A percentile compares a stretch with the other conserved stretches of the same genome.
phyloP scores from a whole-genome alignment of 2,888 invertebrate species.

The Pristionchus arcanus region DNA sequence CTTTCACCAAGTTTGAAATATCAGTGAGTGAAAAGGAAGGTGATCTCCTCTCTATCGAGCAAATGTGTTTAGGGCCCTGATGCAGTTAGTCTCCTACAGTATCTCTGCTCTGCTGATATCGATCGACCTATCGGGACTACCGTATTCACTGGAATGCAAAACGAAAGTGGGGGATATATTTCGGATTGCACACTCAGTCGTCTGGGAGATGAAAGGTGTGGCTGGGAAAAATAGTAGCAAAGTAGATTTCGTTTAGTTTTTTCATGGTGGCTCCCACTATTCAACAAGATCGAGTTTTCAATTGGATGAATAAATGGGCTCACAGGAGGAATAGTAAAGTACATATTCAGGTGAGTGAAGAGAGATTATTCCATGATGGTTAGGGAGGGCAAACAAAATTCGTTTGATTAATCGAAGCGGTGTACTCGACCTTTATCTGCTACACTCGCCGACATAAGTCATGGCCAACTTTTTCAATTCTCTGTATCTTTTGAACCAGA shows the following conservation, averaged over 20 bases:
- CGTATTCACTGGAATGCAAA: conserved; percentile 98
- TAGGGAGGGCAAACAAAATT: not conserved
- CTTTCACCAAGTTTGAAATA: conserved; percentile 95
- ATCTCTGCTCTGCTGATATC: conserved; percentile 95
- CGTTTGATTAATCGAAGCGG: too few relatives aligned
- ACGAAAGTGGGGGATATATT: conserved; percentile 94
- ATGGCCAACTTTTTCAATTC: too few relatives aligned
- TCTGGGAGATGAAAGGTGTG: conserved; percentile 90
- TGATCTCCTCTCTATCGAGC: too few relatives aligned
- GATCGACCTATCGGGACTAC: conserved; percentile 94
- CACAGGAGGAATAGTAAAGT: conserved; percentile 68
- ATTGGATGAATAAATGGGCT: conserved; percentile 88
- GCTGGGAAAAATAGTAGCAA: not conserved
- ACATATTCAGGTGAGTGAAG: conserved; percentile 66
- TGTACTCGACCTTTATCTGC: too few relatives aligned
- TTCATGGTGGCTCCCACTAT: conserved; percentile 99
- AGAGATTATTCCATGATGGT: not conserved
- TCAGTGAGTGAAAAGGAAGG: conserved; percentile 84
- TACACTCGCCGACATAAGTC: too few relatives aligned
- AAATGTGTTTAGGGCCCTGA: conserved; percentile 82
- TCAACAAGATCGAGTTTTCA: conserved; percentile 92
- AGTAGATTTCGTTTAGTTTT: conserved; percentile 84
- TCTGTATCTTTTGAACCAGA: too few relatives aligned
- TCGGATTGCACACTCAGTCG: conserved; percentile 96
- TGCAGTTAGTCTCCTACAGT: conserved; percentile 92